Evolutionary conservation across 2,797 vertebrate species (phyloP).

Genomic region (Sphaeramia orbicularis): DNA sequence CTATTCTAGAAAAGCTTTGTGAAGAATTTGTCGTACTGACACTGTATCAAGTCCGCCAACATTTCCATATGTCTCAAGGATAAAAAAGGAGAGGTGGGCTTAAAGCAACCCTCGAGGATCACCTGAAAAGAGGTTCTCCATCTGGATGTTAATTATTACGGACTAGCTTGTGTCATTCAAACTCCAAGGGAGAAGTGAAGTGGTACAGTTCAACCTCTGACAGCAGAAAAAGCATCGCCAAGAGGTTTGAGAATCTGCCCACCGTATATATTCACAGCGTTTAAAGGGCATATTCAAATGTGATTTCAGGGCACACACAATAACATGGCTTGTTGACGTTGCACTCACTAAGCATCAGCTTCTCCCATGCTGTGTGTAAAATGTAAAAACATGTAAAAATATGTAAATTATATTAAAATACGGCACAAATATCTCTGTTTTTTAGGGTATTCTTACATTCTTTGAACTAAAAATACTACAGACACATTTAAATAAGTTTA

Average conservation of each 20-base stretch:
- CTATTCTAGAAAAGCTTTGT: not conserved
- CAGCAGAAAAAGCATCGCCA: slow-evolving; percentile 20
- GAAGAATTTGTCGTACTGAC: slow-evolving; percentile 7
- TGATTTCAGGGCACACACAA: slow-evolving; percentile 29
- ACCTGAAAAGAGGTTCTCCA: slow-evolving; percentile 44
- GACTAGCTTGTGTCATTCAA: slow-evolving; percentile 48
- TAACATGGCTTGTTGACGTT: slow-evolving; percentile 56
- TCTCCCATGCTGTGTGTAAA: slow-evolving; percentile 18
- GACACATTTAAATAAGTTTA: slow-evolving; percentile 60
- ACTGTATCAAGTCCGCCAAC: slow-evolving; percentile 37
- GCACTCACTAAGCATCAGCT: slow-evolving; percentile 38
- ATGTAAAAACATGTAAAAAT: slow-evolving; percentile 74
- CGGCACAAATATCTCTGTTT: slow-evolving; percentile 46
- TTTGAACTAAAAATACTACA: slow-evolving; percentile 35
- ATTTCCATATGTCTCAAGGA: slow-evolving; percentile 37
- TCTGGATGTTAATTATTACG: slow-evolving; percentile 55
- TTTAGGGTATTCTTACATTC: slow-evolving; percentile 29
- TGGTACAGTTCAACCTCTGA: slow-evolving; percentile 1
- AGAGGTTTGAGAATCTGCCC: slow-evolving; percentile 31
- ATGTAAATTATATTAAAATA: slow-evolving; percentile 74
- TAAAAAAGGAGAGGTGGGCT: slow-evolving; percentile 14
- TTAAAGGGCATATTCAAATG: slow-evolving; percentile 59
- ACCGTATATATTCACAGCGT: slow-evolving; percentile 22
- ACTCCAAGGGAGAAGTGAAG: slow-evolving; percentile 29
- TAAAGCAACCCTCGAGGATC: slow-evolving; percentile 36